Evolutionary conservation across 2,113 vertebrate genomes (phyloP), one percentile per base, ranked within the genome.

Genomic region (Tursiops truncatus): DNA sequence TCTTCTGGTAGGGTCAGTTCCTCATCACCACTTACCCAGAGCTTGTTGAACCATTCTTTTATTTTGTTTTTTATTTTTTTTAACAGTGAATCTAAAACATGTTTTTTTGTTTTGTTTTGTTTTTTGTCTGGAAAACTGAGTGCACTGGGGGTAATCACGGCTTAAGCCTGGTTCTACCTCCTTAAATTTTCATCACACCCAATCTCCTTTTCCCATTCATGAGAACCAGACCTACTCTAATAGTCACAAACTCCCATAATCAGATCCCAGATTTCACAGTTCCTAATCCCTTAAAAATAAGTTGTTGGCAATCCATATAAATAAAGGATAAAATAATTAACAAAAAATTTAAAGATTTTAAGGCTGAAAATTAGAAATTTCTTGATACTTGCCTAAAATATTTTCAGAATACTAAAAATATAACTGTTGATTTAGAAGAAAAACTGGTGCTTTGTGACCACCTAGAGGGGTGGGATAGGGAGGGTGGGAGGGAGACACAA

Each of bases 321-420:
- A 67, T 36, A 58, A 85, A 82, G 3, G 4, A n/a, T 17, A 60
- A 7, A 70, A 58, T 77, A 67, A 89, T 53, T 82, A 77, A 8
- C 65, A 60, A 77, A 81, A 70, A 50, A 15, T 36, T 44, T 28
- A 23, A 25, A 62, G 17, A 25, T 63, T 84, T 82, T 77, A 38
- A 2, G 10, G 11, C 25, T 38, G 25, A 77, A 83, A 20, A 83
- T 67, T 67, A 84, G 18, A 2, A 86, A 83, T 31, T 17, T 50
- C 21, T 86, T 76, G 18, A 12, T 15, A 58, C 1, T 65, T 63
- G 33, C 17, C 58, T 81, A 58, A 71, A 81, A 79, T 73, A 60
- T 76, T 83, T 91, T 85, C 8, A 73, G 56, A 71, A 92, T 74
- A 77, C 9, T 95, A 92, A 94, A 91, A 90, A 20, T 62, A n/a